Percentiles rank a stretch among this genome's conserved stretches.
Evolutionary conservation across 2,888 invertebrate species (phyloP).

Genomic region (Temnothorax unifasciatus): DNA sequence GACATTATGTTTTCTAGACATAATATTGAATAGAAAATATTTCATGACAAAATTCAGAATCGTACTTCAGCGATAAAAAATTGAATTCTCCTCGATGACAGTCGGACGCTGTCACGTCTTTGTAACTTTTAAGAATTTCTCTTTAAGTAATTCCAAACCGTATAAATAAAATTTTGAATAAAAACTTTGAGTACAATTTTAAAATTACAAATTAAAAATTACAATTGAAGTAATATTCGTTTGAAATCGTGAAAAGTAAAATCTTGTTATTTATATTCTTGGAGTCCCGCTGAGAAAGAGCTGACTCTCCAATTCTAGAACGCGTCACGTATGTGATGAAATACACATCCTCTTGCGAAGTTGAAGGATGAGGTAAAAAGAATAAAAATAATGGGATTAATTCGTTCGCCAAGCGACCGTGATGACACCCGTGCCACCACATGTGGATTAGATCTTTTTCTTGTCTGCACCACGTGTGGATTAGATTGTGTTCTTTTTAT

Average conservation of each 20-base stretch:
- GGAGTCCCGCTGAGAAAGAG: background rate
- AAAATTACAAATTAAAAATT: background rate
- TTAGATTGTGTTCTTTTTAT: conserved; percentile 48
- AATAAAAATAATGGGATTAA: conserved; percentile 75
- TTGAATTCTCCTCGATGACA: background rate
- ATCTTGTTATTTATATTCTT: background rate
- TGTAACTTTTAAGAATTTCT: background rate
- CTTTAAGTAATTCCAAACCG: background rate
- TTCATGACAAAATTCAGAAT: background rate
- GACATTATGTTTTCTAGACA: conserved; percentile 74
- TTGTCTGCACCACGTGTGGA: conserved; percentile 34
- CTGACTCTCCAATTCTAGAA: background rate
- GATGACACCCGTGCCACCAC: conserved; percentile 60
- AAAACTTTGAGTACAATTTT: background rate
- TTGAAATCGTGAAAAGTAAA: background rate
- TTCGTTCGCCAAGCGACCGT: conserved; percentile 68
- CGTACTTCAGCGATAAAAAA: background rate
- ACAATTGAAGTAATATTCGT: background rate
- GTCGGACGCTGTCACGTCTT: background rate
- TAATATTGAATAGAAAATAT: conserved; percentile 46
- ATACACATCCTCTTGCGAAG: background rate
- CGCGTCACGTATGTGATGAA: background rate
- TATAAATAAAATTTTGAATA: background rate
- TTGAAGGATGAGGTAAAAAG: conserved; percentile 31
- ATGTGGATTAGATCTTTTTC: conserved; percentile 57